Evolutionary conservation across 2,888 invertebrate genomes (phyloP), one percentile per base, ranked within the genome.

Genomic region (Pyralis farinalis): DNA sequence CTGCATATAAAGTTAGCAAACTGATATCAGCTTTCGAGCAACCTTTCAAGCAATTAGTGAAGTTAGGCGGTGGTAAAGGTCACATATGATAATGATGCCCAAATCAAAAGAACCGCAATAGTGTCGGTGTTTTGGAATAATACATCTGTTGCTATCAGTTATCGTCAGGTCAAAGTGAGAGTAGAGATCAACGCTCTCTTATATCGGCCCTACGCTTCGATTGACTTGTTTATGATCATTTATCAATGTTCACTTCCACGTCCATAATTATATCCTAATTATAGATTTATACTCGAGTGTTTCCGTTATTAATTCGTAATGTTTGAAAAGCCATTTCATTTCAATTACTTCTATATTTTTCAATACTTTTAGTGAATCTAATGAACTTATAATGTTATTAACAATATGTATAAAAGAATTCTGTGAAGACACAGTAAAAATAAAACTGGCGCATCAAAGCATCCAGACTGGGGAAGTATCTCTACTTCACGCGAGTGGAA

Each of bases 221-320:
- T 68, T 69, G 73, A 74, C 71, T 76, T 81, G 75, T 85, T 85
- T 85, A 85, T 70, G 78, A 52, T 63, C 71, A 51, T 74, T 70
- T 74, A 81, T 83, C 76, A 77, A 62, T 63, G 55, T 60, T 67
- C 59, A 63, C 61, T 71, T 67, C 64, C 65, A 65, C 56, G 58
- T 67, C 58, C 51, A 56, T 63, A 44, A 65, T 69, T 67, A 66
- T 73, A 75, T 74, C 65, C 67, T 72, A 70, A 77, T 73, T 77
- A 81, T 83, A 83, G 77, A 73, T 60, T 75, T 75, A 66, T 73
- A 63, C 64, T 63, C 63, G 49, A 52, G 58, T 58, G 56, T 63
- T 74, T 76, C 70, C 71, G 69, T 55, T 57, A 44, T 16, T 3
- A 16, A 16, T 16, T 16, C 16, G 16, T 16, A 16, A 16, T 2